Base-by-base conservation (phyloP, 2,888 invertebrate species). In the Melanchra persicariae region DNA sequence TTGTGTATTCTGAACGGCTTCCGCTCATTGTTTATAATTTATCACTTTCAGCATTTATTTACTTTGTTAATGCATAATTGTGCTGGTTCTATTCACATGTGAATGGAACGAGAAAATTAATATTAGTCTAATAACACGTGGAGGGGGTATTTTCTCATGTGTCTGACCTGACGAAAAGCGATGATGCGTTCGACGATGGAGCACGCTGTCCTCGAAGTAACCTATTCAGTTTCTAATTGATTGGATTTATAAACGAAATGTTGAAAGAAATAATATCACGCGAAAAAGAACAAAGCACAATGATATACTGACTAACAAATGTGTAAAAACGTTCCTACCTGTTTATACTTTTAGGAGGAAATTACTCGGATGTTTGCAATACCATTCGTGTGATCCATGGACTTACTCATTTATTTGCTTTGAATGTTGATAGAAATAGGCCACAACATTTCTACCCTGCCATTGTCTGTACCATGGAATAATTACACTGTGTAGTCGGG, bases 11-110 rank as follows among this genome's bases (percentile, higher is more conserved):
- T 54, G 37, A 70, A 65, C 47, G n/a, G 68, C 72, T 80, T 72
- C 73, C 78, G 69, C n/a, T 30, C 59, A 81, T 77, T 81, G 74
- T 80, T 67, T 72, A 24, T 49, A 69, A 55, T 49, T 51, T 70
- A 77, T 72, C 74, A 60, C 55, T 40, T 72, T 60, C 57, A 64
- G 52, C 52, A 49, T 49, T 57, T 55, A 61, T 71, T 64, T 70
- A 61, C 75, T 59, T 75, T 77, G 60, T 66, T 68, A 67, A 34
- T 70, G 54, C 26, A 68, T 30, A 66, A 73, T 64, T 45, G 26
- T 22, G 40, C 2, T 37, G 52, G 43, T 40, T 65, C 60, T 40
- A 63, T n/a, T n/a, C n/a, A 52, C n/a, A 54, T 37, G 54, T 62
- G 37, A 49, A 67, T 49, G 37, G 37, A 26, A 61, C 72, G 12